A percentile compares a stretch with the other conserved stretches of the same genome.
These are phyloP conservation scores for Dasyprocta punctata DNA, from an alignment of 2,113 vertebrate genomes.

Conservation along the genomic window DNA sequence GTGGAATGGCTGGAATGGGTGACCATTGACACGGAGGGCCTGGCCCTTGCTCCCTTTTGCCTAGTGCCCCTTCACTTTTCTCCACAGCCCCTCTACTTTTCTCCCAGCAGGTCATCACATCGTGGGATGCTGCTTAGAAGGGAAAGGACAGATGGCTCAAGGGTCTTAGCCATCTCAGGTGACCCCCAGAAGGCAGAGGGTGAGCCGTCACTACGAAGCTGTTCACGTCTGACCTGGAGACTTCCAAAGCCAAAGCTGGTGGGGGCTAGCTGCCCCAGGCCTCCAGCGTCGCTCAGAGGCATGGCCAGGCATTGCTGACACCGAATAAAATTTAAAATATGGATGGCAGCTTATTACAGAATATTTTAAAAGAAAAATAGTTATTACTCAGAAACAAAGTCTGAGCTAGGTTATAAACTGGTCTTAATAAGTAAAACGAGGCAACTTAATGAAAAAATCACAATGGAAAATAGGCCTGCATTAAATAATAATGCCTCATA, in stretches of 20 bases:
- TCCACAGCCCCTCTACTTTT: accelerated
- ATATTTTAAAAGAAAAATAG: conserved; percentile 75
- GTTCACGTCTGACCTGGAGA: accelerated
- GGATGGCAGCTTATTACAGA: conserved; percentile 54
- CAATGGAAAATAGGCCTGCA: conserved; percentile 73
- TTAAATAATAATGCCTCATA: conserved; percentile 82
- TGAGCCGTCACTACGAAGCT: accelerated
- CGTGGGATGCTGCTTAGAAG: background rate
- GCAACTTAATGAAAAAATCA: conserved; percentile 80
- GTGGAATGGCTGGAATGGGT: background rate
- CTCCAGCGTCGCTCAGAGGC: background rate
- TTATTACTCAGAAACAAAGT: conserved; percentile 66
- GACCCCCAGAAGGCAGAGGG: accelerated
- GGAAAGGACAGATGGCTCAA: background rate
- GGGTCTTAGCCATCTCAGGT: background rate
- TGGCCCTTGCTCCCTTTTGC: background rate
- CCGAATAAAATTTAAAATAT: conserved; percentile 66
- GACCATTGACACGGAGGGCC: accelerated
- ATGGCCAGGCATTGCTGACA: background rate
- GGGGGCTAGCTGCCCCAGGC: accelerated
- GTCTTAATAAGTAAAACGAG: conserved; percentile 75
- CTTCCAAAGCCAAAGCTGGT: background rate
- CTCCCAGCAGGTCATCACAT: background rate
- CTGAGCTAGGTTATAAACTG: conserved; percentile 76
- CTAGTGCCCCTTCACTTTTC: too few species aligned